phyloP scores from a whole-genome alignment of 2,797 vertebrate genomes.

The Leuciscus waleckii region DNA sequence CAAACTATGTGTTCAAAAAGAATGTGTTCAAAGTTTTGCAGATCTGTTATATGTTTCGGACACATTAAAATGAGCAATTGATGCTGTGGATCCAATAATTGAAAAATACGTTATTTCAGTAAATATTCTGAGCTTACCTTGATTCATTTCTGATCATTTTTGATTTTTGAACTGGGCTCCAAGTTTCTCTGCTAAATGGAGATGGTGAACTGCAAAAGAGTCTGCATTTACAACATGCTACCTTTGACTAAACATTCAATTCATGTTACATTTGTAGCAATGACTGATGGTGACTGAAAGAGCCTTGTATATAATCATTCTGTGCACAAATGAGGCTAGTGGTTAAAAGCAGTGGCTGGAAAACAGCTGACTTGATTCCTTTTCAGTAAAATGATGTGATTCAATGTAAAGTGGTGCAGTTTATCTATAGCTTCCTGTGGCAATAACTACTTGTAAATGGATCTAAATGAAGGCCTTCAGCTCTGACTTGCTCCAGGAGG shows the following conservation, averaged over 20 bases:
- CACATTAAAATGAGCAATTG: background rate
- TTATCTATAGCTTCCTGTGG: background rate
- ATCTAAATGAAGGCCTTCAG: slow-evolving; percentile 7
- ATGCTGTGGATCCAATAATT: background rate
- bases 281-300: background rate
- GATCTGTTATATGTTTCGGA: background rate
- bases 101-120: background rate
- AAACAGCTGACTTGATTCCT: background rate
- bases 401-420: background rate
- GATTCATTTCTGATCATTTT: background rate
- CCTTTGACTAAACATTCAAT: background rate
- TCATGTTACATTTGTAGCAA: background rate
- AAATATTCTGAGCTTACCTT: background rate
- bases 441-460: background rate
- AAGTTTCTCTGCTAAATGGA: background rate
- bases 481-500: background rate
- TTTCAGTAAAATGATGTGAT: background rate
- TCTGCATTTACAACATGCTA: background rate
- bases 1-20: background rate
- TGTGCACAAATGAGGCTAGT: background rate
- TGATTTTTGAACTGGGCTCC: background rate
- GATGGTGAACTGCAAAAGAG: background rate
- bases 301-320: background rate
- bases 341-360: background rate
- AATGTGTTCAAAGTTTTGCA: background rate